A percentile compares a stretch with the other conserved stretches of the same genome.
phyloP scores from a whole-genome alignment of 2,888 invertebrate genomes.

The Stegophylla sp. region DNA sequence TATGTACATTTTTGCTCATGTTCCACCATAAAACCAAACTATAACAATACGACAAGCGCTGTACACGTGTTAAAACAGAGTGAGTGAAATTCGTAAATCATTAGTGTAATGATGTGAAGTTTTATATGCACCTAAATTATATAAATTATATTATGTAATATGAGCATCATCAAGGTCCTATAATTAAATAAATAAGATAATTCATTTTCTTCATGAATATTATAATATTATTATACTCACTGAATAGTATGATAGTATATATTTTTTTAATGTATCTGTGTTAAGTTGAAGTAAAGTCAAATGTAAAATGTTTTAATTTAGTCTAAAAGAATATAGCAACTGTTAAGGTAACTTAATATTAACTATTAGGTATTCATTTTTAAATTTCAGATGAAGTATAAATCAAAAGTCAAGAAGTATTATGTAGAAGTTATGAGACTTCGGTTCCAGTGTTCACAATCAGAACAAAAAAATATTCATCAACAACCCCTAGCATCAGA shows the following conservation, averaged over 20 bases:
- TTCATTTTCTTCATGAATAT: background rate
- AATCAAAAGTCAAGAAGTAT: constrained; percentile 10
- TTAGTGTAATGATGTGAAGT: too few relatives aligned
- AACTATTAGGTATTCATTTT: background rate
- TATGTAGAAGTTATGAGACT: constrained; percentile 24
- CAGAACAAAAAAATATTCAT: background rate
- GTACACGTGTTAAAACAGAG: too few relatives aligned
- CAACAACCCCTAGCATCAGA: background rate
- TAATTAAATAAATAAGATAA: background rate
- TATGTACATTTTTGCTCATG: too few relatives aligned
- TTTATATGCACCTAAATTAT: too few relatives aligned
- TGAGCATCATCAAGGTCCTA: too few relatives aligned
- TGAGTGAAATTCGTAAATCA: too few relatives aligned
- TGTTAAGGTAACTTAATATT: background rate
- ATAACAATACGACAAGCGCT: too few relatives aligned
- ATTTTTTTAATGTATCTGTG: background rate
- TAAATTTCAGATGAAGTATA: constrained; percentile 43
- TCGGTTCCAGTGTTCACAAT: background rate
- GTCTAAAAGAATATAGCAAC: background rate
- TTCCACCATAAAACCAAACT: too few relatives aligned
- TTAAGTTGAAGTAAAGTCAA: background rate
- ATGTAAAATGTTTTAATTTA: background rate
- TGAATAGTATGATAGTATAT: background rate
- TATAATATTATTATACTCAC: background rate
- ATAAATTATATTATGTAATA: too few relatives aligned